A percentile compares a stretch with the other conserved stretches of the same genome.
Conservation (phyloP, 37 sponge, comb jelly and placozoan genomes). For the Hexactinellida sp. region DNA sequence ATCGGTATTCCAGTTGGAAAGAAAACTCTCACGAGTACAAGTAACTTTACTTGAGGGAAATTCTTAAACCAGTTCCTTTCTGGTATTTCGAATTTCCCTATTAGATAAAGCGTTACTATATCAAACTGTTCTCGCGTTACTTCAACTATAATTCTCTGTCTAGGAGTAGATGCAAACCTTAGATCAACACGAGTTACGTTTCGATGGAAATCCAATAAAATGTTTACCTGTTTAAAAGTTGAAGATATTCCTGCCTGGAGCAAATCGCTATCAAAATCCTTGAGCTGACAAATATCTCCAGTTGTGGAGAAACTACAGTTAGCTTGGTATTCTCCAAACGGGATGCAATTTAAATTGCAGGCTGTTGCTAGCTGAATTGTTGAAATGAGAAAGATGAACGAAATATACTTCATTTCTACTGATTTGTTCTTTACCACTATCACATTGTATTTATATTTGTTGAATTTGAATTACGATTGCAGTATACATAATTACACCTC, state of each 20-base stretch:
- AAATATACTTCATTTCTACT: background rate
- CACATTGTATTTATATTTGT: too few species aligned
- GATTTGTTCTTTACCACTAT: too few species aligned
- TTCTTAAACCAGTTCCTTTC: background rate
- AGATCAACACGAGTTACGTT: background rate
- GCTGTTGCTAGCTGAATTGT: background rate
- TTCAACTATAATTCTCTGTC: background rate
- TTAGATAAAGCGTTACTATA: background rate
- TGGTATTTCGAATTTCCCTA: conserved; percentile 11
- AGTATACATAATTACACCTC: too few species aligned
- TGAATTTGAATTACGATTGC: too few species aligned
- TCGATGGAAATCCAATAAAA: background rate
- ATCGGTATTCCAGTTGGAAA: background rate
- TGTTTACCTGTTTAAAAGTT: background rate
- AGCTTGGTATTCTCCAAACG: background rate
- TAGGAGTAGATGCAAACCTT: background rate
- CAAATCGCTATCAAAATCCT: background rate
- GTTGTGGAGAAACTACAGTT: background rate
- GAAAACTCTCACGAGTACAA: background rate
- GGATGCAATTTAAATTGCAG: background rate
- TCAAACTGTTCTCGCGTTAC: background rate
- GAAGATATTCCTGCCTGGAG: background rate
- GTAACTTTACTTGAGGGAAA: background rate
- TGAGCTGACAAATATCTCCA: background rate
- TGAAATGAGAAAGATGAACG: background rate